Conservation (phyloP, 2,113 vertebrate genomes). For the Entomyzon cyanotis region DNA sequence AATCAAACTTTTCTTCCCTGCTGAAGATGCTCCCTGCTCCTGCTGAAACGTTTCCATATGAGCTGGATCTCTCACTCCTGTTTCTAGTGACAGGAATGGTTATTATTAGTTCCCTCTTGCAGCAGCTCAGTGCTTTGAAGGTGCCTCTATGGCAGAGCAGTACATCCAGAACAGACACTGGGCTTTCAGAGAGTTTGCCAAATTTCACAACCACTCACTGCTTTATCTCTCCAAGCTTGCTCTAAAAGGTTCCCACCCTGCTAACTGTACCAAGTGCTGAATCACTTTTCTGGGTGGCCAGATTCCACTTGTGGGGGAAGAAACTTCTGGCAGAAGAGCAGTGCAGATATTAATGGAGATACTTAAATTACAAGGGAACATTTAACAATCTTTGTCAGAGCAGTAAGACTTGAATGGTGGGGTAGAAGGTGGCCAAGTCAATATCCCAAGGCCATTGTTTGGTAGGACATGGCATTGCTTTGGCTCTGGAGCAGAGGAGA, state of each 20-base stretch:
- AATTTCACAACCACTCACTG: background rate
- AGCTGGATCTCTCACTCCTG: slow-evolving; percentile 6
- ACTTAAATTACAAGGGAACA: background rate
- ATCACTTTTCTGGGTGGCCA: slow-evolving; percentile 33
- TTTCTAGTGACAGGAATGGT: background rate
- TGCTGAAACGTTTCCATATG: background rate
- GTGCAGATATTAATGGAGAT: background rate
- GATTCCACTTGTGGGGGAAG: background rate
- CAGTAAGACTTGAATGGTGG: background rate
- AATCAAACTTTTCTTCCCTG: background rate
- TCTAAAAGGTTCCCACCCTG: slow-evolving; percentile 18
- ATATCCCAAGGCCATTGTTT: background rate
- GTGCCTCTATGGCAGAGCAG: background rate
- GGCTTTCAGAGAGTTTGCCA: background rate
- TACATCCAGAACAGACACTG: background rate
- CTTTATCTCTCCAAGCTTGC: slow-evolving; percentile 12
- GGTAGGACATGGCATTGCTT: background rate
- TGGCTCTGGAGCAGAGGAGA: slow-evolving; percentile 19
- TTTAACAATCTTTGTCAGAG: background rate
- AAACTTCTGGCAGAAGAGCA: slow-evolving; percentile 25
- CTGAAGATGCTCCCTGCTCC: background rate
- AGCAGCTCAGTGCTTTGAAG: background rate
- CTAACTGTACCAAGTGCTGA: slow-evolving; percentile 29
- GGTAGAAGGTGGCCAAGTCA: background rate
- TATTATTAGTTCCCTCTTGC: background rate